Base-by-base conservation (phyloP, 2,888 invertebrate genomes). In the Hoplodrina blanda region DNA sequence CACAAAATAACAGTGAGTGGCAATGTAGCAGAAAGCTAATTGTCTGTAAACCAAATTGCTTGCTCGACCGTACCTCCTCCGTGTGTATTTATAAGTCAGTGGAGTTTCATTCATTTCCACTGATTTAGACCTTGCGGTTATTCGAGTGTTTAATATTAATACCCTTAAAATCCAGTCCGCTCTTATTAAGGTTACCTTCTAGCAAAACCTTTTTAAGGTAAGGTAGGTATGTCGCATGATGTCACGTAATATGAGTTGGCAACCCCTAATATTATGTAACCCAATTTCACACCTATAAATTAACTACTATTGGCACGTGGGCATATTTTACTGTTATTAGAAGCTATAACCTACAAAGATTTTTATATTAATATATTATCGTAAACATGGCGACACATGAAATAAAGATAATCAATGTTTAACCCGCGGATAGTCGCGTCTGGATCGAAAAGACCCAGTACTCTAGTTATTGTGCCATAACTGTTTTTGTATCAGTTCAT, bases 201-300 rank as follows among this genome's bases (percentile, higher is more conserved):
- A 46, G 17, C 2, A 46, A 46, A 5, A 46, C 46, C 46, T 53
- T 53, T 20, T 20, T 11, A 25, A 20, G 53, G 11, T 25, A 65
- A n/a, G 17, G 10, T 2, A n/a, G 3, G 6, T 10, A 13, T n/a
- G 8, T 11, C 50, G 33, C 30, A 30, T 52, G 50, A 62, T 17
- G 55, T 68, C 68, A 68, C 1, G n/a, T 41, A 37, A 59, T 19
- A 19, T 44, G 50, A 56, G 55, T 59, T 64, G 59, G 65, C 70
- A 49, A 30, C 30, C 20, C 4, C 17, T n/a, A 11, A 30, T 46
- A 15, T 53, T 37, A 57, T 62, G 30, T 30, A 62, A 70, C 52
- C 71, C 44, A 55, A 50, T 44, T 62, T 62, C n/a, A 46, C 57
- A 59, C 20, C 57, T 49, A 54, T 54, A 54, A 53, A 57, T 53